A percentile compares a stretch with the other conserved stretches of the same genome.
phyloP scores from a whole-genome alignment of 2,797 vertebrate species.

The Distichodus sexfasciatus region DNA sequence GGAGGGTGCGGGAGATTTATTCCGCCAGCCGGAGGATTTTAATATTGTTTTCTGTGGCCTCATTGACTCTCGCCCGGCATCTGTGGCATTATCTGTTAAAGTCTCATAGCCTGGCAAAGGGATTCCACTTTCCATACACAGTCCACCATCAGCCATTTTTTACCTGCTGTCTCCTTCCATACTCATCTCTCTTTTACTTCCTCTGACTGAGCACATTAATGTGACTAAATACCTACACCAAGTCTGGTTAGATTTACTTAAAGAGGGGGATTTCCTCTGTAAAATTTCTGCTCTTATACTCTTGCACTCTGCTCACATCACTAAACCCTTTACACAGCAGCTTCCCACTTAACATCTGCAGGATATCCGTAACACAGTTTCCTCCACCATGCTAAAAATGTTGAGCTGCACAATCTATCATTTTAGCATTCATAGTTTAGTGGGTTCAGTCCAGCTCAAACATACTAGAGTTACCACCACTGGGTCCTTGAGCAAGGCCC shows the following conservation, averaged over 20 bases:
- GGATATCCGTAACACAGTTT: too few relatives aligned
- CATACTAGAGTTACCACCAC: too few relatives aligned
- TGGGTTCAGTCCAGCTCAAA: too few relatives aligned
- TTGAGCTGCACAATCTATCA: not conserved
- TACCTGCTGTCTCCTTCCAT: not conserved
- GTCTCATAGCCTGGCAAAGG: constrained; percentile 52
- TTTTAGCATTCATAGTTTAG: too few relatives aligned
- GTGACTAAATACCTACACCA: constrained; percentile 14
- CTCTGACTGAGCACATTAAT: constrained; percentile 10
- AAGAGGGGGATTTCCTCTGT: not conserved
- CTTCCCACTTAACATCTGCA: not conserved
- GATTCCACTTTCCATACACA: constrained; percentile 44
- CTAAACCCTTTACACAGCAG: constrained; percentile 14
- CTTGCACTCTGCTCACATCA: constrained; percentile 6
- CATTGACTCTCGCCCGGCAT: constrained; percentile 71
- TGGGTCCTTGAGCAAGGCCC: too few relatives aligned
- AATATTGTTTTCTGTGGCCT: constrained; percentile 70
- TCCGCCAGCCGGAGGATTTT: constrained; percentile 71
- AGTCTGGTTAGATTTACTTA: constrained; percentile 17
- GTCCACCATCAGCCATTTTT: constrained; percentile 45
- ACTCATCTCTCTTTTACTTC: not conserved
- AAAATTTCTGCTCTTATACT: not conserved
- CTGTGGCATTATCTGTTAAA: constrained; percentile 69
- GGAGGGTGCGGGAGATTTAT: constrained; percentile 73
- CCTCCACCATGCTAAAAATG: too few relatives aligned